Conservation (phyloP, 2,888 invertebrate genomes). For the Phania funesta region DNA sequence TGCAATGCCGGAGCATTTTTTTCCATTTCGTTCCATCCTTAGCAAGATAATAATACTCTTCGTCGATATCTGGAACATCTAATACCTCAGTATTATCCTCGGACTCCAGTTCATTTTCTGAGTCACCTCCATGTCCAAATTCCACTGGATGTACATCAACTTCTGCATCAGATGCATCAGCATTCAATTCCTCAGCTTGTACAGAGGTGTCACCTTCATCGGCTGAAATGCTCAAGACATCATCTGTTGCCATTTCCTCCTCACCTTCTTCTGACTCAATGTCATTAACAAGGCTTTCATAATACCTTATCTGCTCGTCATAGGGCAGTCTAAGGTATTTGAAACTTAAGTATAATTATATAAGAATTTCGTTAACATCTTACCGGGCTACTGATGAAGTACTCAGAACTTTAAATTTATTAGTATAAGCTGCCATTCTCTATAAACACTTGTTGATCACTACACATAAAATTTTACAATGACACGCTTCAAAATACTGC, state of each 20-base stretch:
- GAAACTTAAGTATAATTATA: neutral
- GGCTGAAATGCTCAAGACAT: neutral
- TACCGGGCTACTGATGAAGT: neutral
- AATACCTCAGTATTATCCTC: too few species aligned
- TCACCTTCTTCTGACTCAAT: neutral
- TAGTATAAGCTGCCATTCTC: neutral
- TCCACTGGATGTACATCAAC: too few species aligned
- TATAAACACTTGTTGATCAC: neutral
- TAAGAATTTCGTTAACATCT: neutral
- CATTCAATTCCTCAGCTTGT: too few species aligned
- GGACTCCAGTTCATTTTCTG: too few species aligned
- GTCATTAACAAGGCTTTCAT: neutral
- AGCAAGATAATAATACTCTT: too few species aligned
- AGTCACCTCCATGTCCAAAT: too few species aligned
- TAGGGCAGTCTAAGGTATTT: neutral
- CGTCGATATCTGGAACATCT: too few species aligned
- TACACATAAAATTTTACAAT: neutral
- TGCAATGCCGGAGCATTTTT: too few species aligned
- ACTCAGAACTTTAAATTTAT: constrained; percentile 1
- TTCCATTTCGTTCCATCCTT: too few species aligned
- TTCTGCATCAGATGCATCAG: too few species aligned
- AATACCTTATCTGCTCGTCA: neutral
- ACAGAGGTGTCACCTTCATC: neutral
- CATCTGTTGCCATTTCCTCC: neutral
- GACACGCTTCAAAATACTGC: neutral